Evolutionary conservation across 1,140 invertebrate genomes (phyloP).

Genomic region (Condylostylus longicornis): DNA sequence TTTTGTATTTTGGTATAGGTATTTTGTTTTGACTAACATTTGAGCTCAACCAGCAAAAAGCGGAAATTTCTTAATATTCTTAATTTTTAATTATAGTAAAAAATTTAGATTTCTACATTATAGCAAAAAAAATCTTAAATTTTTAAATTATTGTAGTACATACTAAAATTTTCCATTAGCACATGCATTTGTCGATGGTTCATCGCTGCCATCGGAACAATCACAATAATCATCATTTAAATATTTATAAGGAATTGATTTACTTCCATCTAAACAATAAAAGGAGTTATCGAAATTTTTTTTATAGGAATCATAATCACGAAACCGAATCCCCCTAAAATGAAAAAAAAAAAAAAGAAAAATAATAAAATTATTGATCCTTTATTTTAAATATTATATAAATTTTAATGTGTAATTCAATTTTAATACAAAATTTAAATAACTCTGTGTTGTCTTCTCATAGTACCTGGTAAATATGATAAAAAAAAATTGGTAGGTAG

Average conservation of each 20-base stretch:
- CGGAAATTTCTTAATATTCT: too few relatives aligned
- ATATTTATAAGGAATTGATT: slow-evolving; percentile 34
- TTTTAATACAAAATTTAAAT: neutral
- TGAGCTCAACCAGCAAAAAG: too few relatives aligned
- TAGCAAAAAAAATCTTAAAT: too few relatives aligned
- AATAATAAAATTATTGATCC: slow-evolving; percentile 2
- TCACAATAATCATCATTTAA: slow-evolving; percentile 94
- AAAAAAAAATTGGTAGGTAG: too few relatives aligned
- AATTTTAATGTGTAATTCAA: neutral
- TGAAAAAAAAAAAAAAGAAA: neutral
- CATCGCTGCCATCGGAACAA: slow-evolving; percentile 75
- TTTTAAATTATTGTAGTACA: too few relatives aligned
- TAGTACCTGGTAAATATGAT: too few relatives aligned
- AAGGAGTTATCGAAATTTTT: slow-evolving; percentile 25
- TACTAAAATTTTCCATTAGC: slow-evolving; percentile 61
- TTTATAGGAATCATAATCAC: slow-evolving; percentile 29
- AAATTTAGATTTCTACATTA: too few relatives aligned
- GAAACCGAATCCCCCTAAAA: slow-evolving; percentile 23
- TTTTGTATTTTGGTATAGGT: too few relatives aligned
- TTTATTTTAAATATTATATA: neutral
- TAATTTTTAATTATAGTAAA: too few relatives aligned
- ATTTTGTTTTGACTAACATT: too few relatives aligned
- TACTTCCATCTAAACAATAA: slow-evolving; percentile 23
- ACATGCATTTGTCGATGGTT: slow-evolving; percentile 83
- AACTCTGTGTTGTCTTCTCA: neutral